Base-by-base conservation (phyloP, 37 sponge, comb jelly and placozoan species). In the Haliclona indistincta region DNA sequence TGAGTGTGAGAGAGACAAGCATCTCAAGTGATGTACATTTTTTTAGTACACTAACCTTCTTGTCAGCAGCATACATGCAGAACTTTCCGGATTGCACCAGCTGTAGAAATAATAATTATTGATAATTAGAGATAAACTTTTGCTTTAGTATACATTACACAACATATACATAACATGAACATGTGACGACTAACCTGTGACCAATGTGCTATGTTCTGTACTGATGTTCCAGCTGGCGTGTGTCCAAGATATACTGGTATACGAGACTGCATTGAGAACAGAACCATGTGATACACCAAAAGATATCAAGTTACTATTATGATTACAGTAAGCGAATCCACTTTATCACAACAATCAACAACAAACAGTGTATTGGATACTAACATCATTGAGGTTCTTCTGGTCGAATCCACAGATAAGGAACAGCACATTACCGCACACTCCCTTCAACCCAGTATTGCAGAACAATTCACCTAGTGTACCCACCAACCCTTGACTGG, bases 191-290 rank as follows among this genome's bases (percentile, higher is more conserved):
- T 15, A 63, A 74, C 93, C 73, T 96, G 93, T 17, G 86, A 72
- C 49, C 43, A 96, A 56, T 96, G 97, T 7, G 66, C 67, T 56
- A 80, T 68, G 71, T 96, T 93, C 63, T 81, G 89, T 26, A 93
- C 85, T 1, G 93, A 92, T 15, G 93, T 96, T 34, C 97, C 97
- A 67, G 97, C 97, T 34, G 97, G 97, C 23, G 88, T 93, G 80
- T 96, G 97, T 4, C 80, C 39, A n/a, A 71, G 34, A 62, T 96
- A 96, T 8, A 96, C 90, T 0, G 90, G 84, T 0, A 96, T 42
- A 2, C 93, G 78, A n/a, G 83, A 74, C 88, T 94, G 23, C 15
- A 36, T 28, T 25, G 2, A 32, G 49, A 43, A 28, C 22, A n/a
- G 22, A 20, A 58, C 7, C 11, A 25, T 47, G 8, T 8, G 13